Conservation (phyloP, 2,888 invertebrate species). For the Lasioglossum figueresi region DNA sequence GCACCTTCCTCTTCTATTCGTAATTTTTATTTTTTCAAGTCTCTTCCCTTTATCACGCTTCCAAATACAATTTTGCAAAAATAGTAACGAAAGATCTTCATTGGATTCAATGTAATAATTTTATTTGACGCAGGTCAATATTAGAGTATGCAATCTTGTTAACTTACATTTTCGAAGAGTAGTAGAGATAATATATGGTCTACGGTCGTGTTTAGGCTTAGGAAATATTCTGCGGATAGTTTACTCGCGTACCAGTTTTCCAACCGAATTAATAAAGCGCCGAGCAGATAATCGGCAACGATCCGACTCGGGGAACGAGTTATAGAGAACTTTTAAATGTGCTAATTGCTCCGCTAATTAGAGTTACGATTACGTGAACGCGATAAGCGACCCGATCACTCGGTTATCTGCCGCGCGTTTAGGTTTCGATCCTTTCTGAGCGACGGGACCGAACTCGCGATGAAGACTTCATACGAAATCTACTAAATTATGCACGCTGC, state of each 20-base stretch:
- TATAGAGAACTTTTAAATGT: constrained; percentile 49
- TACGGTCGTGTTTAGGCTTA: background rate
- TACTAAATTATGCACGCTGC: background rate
- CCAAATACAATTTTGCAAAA: background rate
- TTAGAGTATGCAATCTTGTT: background rate
- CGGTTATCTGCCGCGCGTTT: constrained; percentile 49
- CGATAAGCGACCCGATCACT: constrained; percentile 55
- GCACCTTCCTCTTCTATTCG: background rate
- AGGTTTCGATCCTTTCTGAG: background rate
- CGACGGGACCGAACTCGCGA: background rate
- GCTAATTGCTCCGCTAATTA: constrained; percentile 67
- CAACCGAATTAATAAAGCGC: constrained; percentile 49
- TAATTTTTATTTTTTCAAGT: background rate
- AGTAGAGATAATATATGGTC: background rate
- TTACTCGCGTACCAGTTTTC: background rate
- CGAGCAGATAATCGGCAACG: constrained; percentile 23
- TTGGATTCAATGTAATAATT: background rate
- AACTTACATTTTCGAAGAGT: background rate
- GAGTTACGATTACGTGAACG: constrained; percentile 48
- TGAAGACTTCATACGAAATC: background rate
- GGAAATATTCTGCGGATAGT: background rate
- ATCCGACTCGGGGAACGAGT: constrained; percentile 28
- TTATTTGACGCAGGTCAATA: background rate
- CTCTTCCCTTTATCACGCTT: background rate
- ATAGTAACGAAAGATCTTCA: background rate